phyloP scores from a whole-genome alignment of 2,888 invertebrate species.

The Clunio marinus region DNA sequence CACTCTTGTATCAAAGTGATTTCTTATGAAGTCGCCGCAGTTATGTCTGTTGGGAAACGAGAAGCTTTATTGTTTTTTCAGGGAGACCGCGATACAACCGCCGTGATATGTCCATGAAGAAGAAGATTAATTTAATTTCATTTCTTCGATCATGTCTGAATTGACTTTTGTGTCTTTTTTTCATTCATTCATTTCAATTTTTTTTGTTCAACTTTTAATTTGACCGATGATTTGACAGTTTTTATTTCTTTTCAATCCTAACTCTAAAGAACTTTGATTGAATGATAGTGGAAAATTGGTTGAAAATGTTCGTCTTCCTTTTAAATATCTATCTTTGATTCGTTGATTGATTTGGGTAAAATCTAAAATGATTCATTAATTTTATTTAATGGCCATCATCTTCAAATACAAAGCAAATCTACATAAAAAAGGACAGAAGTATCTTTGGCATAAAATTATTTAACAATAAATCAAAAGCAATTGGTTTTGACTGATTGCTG shows the following conservation, averaged over 20 bases:
- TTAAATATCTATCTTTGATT: not conserved
- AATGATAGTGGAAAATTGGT: conserved; percentile 31
- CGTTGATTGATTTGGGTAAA: conserved; percentile 16
- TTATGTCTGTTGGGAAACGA: not conserved
- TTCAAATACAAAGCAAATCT: too few species aligned
- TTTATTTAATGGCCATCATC: too few species aligned
- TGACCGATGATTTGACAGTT: conserved; percentile 11
- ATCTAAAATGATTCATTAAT: not conserved
- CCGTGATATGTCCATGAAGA: too few species aligned
- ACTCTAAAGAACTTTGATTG: too few species aligned
- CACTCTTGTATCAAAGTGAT: conserved; percentile 11
- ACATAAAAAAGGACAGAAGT: too few species aligned
- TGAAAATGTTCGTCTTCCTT: not conserved
- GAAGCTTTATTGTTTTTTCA: not conserved
- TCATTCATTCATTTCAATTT: not conserved
- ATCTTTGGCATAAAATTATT: too few species aligned
- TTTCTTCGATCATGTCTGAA: not conserved
- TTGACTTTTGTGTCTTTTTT: conserved; percentile 13
- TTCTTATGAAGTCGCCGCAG: conserved; percentile 14
- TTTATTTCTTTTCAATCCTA: not conserved
- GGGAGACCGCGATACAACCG: not conserved
- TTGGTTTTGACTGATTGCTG: not conserved
- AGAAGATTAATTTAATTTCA: conserved; percentile 8
- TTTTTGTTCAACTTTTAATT: conserved; percentile 6
- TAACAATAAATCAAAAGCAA: too few species aligned